Evolutionary conservation across 2,888 invertebrate species (phyloP).

Genomic region (Thumatha senex): DNA sequence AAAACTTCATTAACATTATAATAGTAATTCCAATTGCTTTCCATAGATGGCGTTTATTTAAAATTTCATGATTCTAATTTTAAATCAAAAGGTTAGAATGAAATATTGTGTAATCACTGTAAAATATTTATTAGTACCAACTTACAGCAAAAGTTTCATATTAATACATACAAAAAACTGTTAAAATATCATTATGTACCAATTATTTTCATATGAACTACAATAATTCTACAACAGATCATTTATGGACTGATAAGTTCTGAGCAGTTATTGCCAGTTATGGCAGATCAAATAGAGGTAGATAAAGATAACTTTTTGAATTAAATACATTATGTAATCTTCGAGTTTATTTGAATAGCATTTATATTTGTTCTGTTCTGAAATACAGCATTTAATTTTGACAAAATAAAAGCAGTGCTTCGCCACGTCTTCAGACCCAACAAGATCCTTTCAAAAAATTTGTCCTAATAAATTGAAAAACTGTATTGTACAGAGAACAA

Average conservation of each 20-base stretch:
- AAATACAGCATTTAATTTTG: constrained; percentile 2
- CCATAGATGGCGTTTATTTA: neutral
- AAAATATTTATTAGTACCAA: constrained; percentile 73
- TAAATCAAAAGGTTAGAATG: neutral
- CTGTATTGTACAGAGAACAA: constrained; percentile 10
- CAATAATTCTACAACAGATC: constrained; percentile 8
- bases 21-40: too few species aligned
- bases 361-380: constrained; percentile 5
- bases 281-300: constrained; percentile 43
- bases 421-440: neutral
- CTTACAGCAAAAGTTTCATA: constrained; percentile 61
- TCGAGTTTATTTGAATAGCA: constrained; percentile 23
- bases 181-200: constrained; percentile 30
- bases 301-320: constrained; percentile 4
- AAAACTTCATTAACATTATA: neutral
- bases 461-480: too few species aligned
- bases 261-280: constrained; percentile 62
- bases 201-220: constrained; percentile 7
- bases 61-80: neutral
- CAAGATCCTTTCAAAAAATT: neutral
- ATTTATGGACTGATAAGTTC: constrained; percentile 43
- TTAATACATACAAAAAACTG: constrained; percentile 46
- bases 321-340: constrained; percentile 10
- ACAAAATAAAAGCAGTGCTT: neutral
- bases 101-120: constrained; percentile 55